These are phyloP conservation scores for Phyto melanocephala DNA, from an alignment of 2,888 invertebrate species.

Conservation along the genomic window DNA sequence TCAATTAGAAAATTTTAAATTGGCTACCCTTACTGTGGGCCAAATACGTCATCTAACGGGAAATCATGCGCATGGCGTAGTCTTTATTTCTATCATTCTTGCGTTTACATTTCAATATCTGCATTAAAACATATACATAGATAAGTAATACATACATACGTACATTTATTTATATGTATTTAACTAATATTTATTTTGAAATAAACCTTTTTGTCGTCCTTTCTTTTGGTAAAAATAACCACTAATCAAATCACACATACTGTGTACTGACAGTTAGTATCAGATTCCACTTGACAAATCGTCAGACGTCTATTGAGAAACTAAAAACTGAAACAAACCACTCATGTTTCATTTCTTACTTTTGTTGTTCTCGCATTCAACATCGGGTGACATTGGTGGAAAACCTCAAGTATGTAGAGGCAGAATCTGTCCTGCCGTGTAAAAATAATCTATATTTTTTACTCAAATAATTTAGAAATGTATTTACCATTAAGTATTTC, in stretches of 20 bases:
- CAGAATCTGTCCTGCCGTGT: background rate
- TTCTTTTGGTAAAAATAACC: slow-evolving; percentile 27
- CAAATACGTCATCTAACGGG: no score
- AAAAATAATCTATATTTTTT: background rate
- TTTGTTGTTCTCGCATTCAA: background rate
- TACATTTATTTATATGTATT: no score
- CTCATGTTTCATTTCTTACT: slow-evolving; percentile 6
- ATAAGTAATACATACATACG: no score
- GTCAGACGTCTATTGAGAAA: slow-evolving; percentile 50
- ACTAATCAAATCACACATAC: slow-evolving; percentile 59
- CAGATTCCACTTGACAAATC: slow-evolving; percentile 56
- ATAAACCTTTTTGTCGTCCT: background rate
- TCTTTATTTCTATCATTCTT: no score
- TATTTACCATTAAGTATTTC: background rate
- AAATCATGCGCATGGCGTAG: no score
- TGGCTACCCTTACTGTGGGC: no score
- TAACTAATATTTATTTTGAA: no score
- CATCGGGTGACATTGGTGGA: background rate
- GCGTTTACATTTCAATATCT: no score
- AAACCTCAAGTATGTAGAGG: slow-evolving; percentile 44
- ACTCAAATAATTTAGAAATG: no score
- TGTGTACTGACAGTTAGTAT: slow-evolving; percentile 53
- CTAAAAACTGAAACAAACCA: slow-evolving; percentile 10
- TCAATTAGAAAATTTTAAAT: no score
- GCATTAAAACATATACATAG: no score